Evolutionary conservation across 2,113 vertebrate genomes (phyloP), one percentile per base, ranked within the genome.

Genomic region (Sclerurus mexicanus): DNA sequence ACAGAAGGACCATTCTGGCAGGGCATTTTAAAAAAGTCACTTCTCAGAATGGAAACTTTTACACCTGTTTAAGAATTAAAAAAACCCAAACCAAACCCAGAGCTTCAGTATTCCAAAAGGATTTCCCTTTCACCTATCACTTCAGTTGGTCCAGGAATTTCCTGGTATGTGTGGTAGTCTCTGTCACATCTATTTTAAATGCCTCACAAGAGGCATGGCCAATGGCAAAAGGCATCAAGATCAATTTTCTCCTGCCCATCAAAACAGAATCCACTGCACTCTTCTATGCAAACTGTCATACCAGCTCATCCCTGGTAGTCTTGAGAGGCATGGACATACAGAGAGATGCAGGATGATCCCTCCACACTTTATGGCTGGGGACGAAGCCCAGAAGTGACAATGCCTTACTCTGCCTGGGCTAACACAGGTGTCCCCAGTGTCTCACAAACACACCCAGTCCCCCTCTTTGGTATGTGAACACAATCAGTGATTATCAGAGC

Each of bases 391-490:
- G 24, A 75, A 42, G 28, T 28, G 49, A 76, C 66, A 55, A 7
- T 5, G 28, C 22, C 53, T 62, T 30, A 17, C 24, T 22, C 14
- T 53, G 66, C 20, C 44, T 19, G 14, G 0, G 3, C 10, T 27
- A 50, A 76, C 21, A 42, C 0, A 75, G 39, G 4, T 28, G 23
- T 35, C 64, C 3, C 4, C 22, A 0, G 0, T 21, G 28, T 15
- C 58, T 71, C 52, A 35, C 52, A 24, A 5, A 63, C 7, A 28
- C 35, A 42, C 17, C 21, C 44, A 17, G 33, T 40, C 30, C 14
- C 33, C 9, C 17, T 44, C 19, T 27, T 33, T 3, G 6, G 20
- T 37, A 56, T 0, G 0, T 4, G 7, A 62, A 33, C n/a, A 35
- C 28, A 50, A 82, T 23, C n/a, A 30, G 20, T 2, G 31, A 42